phyloP scores from a whole-genome alignment of 2,888 invertebrate species.

The Drosophila setosimentum region DNA sequence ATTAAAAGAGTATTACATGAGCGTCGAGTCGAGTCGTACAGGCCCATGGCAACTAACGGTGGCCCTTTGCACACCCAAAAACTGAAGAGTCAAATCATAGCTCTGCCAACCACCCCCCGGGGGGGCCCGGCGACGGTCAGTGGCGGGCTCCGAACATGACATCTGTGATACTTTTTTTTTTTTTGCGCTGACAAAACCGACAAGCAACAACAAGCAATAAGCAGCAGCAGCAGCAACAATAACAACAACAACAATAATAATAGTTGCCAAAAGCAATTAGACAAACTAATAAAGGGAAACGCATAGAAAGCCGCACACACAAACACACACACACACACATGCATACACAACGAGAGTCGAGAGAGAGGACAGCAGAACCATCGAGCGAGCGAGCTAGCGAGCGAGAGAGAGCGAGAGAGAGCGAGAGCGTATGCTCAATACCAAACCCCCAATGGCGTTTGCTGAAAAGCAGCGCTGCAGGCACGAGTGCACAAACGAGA shows the following conservation, averaged over 20 bases:
- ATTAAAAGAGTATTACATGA: slow-evolving; percentile 71
- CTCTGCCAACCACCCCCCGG: slow-evolving; percentile 33
- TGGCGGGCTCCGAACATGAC: slow-evolving; percentile 57
- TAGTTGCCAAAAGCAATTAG: slow-evolving; percentile 79
- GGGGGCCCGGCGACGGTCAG: slow-evolving; percentile 51
- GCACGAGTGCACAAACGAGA: slow-evolving; percentile 52
- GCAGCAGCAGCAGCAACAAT: slow-evolving; percentile 39
- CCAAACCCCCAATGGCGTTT: slow-evolving; percentile 79
- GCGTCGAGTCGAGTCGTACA: slow-evolving; percentile 26
- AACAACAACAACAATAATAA: slow-evolving; percentile 56
- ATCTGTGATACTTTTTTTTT: slow-evolving; percentile 73
- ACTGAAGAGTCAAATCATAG: slow-evolving; percentile 75
- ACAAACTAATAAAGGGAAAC: slow-evolving; percentile 78
- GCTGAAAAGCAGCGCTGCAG: slow-evolving; percentile 65
- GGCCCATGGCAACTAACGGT: slow-evolving; percentile 51
- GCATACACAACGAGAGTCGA: slow-evolving; percentile 9
- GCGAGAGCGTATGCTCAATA: slow-evolving; percentile 62
- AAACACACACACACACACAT: slow-evolving; percentile 39
- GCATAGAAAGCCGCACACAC: slow-evolving; percentile 56
- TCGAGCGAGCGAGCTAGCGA: slow-evolving; percentile 25
- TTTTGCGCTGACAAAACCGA: slow-evolving; percentile 57
- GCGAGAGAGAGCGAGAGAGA: slow-evolving; percentile 29
- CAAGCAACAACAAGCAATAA: slow-evolving; percentile 38
- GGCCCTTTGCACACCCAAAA: slow-evolving; percentile 59
- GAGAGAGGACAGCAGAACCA: slow-evolving; percentile 12